Evolutionary conservation across 2,797 vertebrate species (phyloP), one percentile per base, ranked within the genome.

Genomic region (Pterois miles): DNA sequence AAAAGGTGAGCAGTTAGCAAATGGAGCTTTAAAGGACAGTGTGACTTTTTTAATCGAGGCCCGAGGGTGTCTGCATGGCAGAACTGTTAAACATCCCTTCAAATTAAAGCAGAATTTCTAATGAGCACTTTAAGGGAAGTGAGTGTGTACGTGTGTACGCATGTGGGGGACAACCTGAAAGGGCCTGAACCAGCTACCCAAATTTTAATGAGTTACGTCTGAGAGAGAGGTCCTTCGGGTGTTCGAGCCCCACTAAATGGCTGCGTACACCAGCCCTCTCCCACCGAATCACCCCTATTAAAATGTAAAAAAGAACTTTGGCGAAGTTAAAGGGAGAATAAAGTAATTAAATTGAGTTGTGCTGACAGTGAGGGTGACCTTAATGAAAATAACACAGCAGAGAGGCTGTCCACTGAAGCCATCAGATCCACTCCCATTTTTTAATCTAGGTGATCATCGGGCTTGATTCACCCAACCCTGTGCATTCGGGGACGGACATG

Each of bases 141-240:
- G 20, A 77, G 74, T 63, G 31, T 65, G 75, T 72, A 23, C 2
- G 3, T 74, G 75, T 84, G 74, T 62, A 79, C 63, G 68, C 72
- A 77, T 70, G 56, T 64, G 33, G 71, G 54, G 70, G 46, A 29
- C 23, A 81, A 92, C 91, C 89, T 90, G 64, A 88, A 91, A 77
- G 73, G 82, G 77, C 81, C 84, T 78, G 71, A 84, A 88, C 86
- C 64, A 76, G 74, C 80, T 77, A 85, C 60, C 64, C 65, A 64
- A 59, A 83, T 86, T 91, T 92, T 94, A 94, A 94, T 95, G 89
- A 95, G 91, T 90, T 90, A 87, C 23, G 78, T 91, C 84, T 88
- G 50, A 73, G 77, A 84, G 76, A 84, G 74, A 86, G 75, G 81
- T 92, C 92, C 89, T 93, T 71, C 13, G 87, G 93, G 89, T 90